These are phyloP conservation scores for Eupithecia insigniata DNA, from an alignment of 2,888 invertebrate species.

Conservation along the genomic window DNA sequence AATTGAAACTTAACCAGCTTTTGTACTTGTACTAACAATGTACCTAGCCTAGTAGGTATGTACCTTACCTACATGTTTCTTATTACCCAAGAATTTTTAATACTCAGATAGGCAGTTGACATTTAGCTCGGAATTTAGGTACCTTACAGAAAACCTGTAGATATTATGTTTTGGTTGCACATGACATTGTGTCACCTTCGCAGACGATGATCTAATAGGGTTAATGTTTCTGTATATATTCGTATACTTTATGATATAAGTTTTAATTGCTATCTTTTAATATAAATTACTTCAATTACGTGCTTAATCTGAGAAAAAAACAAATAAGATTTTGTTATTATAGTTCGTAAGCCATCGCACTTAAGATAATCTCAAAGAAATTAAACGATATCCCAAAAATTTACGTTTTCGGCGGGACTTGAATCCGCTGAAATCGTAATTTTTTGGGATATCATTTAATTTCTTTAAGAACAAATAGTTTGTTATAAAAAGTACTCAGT, in stretches of 20 bases:
- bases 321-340: too few species aligned
- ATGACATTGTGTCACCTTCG: slow-evolving; percentile 2
- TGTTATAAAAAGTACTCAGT: too few species aligned
- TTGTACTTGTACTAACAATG: too few species aligned
- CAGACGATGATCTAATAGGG: slow-evolving; percentile 26
- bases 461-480: too few species aligned
- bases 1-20: not conserved
- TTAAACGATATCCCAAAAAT: too few species aligned
- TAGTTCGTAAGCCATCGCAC: too few species aligned
- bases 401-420: too few species aligned
- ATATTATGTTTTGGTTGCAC: not conserved
- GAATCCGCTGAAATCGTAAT: too few species aligned
- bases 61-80: not conserved
- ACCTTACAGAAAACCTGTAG: not conserved
- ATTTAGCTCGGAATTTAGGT: not conserved
- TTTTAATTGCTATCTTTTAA: not conserved
- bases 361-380: too few species aligned
- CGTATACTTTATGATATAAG: not conserved
- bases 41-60: too few species aligned
- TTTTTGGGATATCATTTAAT: too few species aligned
- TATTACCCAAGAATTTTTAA: not conserved
- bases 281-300: not conserved
- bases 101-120: slow-evolving; percentile 1
- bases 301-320: not conserved
- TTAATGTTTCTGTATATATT: not conserved